phyloP scores from a whole-genome alignment of 2,113 vertebrate genomes.

The Psittacula cyanocephala region DNA sequence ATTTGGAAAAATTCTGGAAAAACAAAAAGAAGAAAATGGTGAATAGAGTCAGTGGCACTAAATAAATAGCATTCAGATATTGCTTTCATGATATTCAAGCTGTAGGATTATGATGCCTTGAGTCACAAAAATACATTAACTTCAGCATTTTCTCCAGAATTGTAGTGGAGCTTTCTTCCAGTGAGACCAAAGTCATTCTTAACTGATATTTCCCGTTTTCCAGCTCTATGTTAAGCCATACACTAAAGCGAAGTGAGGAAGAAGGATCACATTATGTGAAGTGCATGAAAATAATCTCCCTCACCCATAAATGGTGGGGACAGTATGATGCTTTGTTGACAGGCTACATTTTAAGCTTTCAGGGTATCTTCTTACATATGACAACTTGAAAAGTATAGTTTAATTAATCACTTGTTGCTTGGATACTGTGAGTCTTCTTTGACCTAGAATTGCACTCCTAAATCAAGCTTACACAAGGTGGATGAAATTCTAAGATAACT shows the following conservation, averaged over 20 bases:
- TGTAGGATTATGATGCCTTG: not conserved
- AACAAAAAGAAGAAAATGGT: not conserved
- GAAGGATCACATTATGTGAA: not conserved
- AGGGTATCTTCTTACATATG: not conserved
- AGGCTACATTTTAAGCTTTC: not conserved
- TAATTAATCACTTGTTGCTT: constrained; percentile 29
- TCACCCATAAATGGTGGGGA: not conserved
- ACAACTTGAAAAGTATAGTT: not conserved
- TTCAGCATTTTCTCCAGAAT: not conserved
- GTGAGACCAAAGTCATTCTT: not conserved
- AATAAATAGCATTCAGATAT: not conserved
- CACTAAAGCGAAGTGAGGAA: not conserved
- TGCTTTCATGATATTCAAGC: not conserved
- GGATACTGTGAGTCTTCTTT: not conserved
- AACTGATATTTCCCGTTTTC: not conserved
- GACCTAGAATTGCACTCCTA: not conserved
- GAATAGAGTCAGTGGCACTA: not conserved
- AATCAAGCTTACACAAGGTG: not conserved
- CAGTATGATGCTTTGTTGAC: not conserved
- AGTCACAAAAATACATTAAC: not conserved
- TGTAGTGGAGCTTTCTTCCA: not conserved
- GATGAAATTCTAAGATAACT: not conserved
- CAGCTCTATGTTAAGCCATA: fast-evolving
- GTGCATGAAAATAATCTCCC: not conserved
- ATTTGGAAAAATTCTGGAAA: not conserved